These are phyloP conservation scores for Drosophila quinaria DNA, from an alignment of 2,888 invertebrate species.

Conservation along the genomic window DNA sequence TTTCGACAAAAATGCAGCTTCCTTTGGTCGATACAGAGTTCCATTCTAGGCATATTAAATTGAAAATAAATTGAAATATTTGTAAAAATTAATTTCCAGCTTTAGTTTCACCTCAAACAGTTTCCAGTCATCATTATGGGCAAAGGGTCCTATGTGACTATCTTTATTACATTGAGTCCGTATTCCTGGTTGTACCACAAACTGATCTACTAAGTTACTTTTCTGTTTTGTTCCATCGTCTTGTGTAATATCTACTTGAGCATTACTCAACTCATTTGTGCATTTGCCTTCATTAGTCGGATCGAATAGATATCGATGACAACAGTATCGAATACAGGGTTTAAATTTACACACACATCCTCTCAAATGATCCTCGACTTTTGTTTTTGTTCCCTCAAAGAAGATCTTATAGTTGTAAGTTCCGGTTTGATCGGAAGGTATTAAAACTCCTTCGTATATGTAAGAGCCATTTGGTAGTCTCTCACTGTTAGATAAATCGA, in stretches of 20 bases:
- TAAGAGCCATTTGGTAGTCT: neutral
- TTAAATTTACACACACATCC: slow-evolving; percentile 5
- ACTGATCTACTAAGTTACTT: neutral
- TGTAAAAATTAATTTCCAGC: neutral
- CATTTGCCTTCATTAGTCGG: neutral
- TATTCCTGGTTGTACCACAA: neutral
- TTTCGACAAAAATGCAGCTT: neutral
- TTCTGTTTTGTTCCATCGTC: neutral
- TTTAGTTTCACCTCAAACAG: neutral
- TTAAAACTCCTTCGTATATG: neutral
- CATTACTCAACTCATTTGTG: neutral
- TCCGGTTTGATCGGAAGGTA: neutral
- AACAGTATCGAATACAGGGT: slow-evolving; percentile 5
- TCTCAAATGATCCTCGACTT: neutral
- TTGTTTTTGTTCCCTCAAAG: neutral
- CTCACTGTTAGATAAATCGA: neutral
- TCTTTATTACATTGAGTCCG: neutral
- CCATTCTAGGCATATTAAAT: neutral
- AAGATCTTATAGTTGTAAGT: neutral
- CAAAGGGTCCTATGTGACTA: neutral
- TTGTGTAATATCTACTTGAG: neutral
- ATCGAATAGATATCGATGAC: neutral
- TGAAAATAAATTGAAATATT: too few species aligned
- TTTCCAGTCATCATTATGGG: neutral
- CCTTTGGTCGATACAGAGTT: neutral